Evolutionary conservation across 2,113 vertebrate genomes (phyloP), one percentile per base, ranked within the genome.

Genomic region (Burhinus bistriatus): DNA sequence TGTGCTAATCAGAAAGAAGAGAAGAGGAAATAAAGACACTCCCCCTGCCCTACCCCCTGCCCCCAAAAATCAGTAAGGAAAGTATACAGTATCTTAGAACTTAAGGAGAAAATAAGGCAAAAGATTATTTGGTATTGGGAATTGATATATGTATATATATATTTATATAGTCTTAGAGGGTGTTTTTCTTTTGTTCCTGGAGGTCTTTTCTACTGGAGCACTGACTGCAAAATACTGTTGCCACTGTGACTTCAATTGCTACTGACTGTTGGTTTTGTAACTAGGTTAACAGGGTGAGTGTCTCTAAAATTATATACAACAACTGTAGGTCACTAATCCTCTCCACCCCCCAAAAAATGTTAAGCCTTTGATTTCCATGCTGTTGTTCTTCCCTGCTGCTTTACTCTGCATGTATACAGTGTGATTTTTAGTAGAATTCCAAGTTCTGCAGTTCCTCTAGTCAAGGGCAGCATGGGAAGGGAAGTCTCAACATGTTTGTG

Each of bases 281-380:
- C 88, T 91, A 38, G 92, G 90, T 94, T 97, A 95, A 72, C 78
- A 87, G 86, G 80, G 62, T 2, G 4, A 95, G 71, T 55, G 81
- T 68, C 88, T 95, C 90, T 92, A 90, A 97, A 97, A 95, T 96
- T 91, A 92, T 40, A 90, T 92, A 71, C 68, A 38, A 11, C 96
- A 93, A 91, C 88, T 93, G 80, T 92, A 97, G 95, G 77, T 95
- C 93, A 92, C 83, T 95, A 94, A 96, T 95, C 93, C 68, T 95
- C 44, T 97, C 93, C 92, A 85, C 85, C 69, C 59, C 62, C 15
- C 65, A 27, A 71, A 87, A 95, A 89, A 80, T 91, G 83, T 77
- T 92, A 94, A 92, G 86, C 78, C 90, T 88, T 95, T 97, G 95
- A 91, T 96, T 95, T 94, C 77, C 17, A 1, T 83, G 70, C 57